Evolutionary conservation across 2,113 vertebrate species (phyloP).

Genomic region (Trogon melanurus): DNA sequence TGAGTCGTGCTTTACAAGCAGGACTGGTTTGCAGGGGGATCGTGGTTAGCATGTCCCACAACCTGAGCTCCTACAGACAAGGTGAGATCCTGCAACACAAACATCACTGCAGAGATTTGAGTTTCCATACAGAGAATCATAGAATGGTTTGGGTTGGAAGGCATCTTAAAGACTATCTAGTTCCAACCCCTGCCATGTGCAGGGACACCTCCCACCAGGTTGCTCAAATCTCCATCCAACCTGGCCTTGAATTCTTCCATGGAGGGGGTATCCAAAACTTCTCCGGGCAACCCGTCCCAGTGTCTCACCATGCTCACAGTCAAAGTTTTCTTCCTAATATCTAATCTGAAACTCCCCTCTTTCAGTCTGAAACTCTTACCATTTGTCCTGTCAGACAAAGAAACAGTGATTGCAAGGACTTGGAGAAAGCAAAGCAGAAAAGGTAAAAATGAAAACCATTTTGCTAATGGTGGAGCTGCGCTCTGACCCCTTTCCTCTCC

Average conservation of each 20-base stretch:
- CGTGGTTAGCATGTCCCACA: fast-evolving
- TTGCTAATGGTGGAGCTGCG: neutral
- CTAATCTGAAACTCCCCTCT: no score
- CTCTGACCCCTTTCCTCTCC: neutral
- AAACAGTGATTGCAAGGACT: neutral
- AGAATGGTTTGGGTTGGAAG: no score
- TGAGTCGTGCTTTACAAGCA: neutral
- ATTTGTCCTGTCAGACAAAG: neutral
- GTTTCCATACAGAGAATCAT: neutral
- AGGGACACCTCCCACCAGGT: no score
- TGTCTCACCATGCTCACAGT: no score
- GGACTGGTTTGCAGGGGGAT: neutral
- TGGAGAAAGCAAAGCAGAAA: neutral
- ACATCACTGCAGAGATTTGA: fast-evolving
- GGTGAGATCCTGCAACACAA: neutral
- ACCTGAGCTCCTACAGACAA: neutral
- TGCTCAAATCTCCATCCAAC: no score
- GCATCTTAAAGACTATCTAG: no score
- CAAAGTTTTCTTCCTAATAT: no score
- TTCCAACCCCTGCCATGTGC: no score
- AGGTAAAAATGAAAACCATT: neutral
- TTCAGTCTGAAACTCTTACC: no score
- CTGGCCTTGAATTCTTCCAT: no score
- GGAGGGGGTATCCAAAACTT: no score
- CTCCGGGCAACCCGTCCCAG: no score